These are phyloP conservation scores for Drosophila differens DNA, from an alignment of 2,888 invertebrate genomes.

Conservation along the genomic window DNA sequence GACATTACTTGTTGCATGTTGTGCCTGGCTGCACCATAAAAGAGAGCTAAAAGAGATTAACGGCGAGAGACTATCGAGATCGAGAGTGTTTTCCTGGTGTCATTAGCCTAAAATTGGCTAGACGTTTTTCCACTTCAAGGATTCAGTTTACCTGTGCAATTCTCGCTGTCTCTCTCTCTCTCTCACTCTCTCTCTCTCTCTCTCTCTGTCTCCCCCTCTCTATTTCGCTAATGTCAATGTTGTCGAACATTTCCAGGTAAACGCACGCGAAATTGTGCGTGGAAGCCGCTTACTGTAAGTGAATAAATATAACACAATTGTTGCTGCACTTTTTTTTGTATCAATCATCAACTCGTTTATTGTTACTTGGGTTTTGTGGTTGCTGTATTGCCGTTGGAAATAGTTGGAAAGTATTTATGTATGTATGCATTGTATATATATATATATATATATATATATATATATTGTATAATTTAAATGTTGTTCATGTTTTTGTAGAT, in stretches of 20 bases:
- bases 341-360: slow-evolving; percentile 79
- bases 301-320: slow-evolving; percentile 39
- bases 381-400: slow-evolving; percentile 54
- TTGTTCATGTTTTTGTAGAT: slow-evolving; percentile 20
- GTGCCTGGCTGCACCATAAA: slow-evolving; percentile 73
- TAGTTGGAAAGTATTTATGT: slow-evolving; percentile 53
- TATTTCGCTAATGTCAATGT: slow-evolving; percentile 48
- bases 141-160: slow-evolving; percentile 35
- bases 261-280: slow-evolving; percentile 67
- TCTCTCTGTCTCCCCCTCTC: background rate
- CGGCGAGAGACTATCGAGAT: slow-evolving; percentile 22
- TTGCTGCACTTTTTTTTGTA: slow-evolving; percentile 51
- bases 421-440: slow-evolving; percentile 31
- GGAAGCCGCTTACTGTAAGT: background rate
- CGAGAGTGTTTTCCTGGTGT: slow-evolving; percentile 75
- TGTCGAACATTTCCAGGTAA: slow-evolving; percentile 62
- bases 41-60: slow-evolving; percentile 33
- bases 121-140: slow-evolving; percentile 68
- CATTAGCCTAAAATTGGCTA: slow-evolving; percentile 74
- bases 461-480: slow-evolving; percentile 32
- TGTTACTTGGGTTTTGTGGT: slow-evolving; percentile 60
- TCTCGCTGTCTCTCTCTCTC: background rate
- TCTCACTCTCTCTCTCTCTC: no score
- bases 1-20: slow-evolving; percentile 27
- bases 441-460: slow-evolving; percentile 46